These are phyloP conservation scores for Heliconius hortense DNA, from an alignment of 2,888 invertebrate species.

Conservation along the genomic window DNA sequence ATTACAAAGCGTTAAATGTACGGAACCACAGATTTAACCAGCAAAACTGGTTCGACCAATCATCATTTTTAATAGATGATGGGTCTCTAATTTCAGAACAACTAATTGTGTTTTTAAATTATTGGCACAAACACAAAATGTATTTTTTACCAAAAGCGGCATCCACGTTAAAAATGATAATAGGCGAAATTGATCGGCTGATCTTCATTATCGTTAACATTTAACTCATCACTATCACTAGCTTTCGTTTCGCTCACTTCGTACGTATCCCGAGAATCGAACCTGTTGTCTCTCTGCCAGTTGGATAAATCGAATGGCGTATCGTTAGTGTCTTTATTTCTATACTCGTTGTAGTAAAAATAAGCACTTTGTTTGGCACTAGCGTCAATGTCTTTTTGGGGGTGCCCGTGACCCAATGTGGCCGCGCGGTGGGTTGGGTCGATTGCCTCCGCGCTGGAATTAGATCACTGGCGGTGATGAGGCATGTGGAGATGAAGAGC, in stretches of 20 bases:
- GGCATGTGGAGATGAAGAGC: constrained; percentile 76
- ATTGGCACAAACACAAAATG: neutral
- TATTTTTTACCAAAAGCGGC: neutral
- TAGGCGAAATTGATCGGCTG: constrained; percentile 77
- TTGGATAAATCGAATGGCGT: constrained; percentile 72
- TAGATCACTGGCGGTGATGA: constrained; percentile 75
- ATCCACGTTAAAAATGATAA: constrained; percentile 66
- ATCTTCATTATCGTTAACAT: constrained; percentile 49
- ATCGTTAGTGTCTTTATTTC: constrained; percentile 49
- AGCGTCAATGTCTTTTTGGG: constrained; percentile 43
- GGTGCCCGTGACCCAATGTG: constrained; percentile 29
- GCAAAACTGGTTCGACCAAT: neutral
- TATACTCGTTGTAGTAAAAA: constrained; percentile 44
- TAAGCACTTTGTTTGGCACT: constrained; percentile 45
- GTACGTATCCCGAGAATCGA: constrained; percentile 40
- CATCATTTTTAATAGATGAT: neutral
- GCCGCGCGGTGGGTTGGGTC: constrained; percentile 41
- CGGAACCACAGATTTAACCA: constrained; percentile 37
- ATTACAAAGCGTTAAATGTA: constrained; percentile 46
- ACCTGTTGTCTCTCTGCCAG: constrained; percentile 58
- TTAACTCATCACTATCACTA: constrained; percentile 53
- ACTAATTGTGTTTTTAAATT: neutral
- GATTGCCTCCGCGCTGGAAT: constrained; percentile 52
- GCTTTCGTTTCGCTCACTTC: constrained; percentile 48
- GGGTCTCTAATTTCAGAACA: neutral